Conservation (phyloP, 2,888 invertebrate species). For the Caenorhabditis zanzibari region DNA sequence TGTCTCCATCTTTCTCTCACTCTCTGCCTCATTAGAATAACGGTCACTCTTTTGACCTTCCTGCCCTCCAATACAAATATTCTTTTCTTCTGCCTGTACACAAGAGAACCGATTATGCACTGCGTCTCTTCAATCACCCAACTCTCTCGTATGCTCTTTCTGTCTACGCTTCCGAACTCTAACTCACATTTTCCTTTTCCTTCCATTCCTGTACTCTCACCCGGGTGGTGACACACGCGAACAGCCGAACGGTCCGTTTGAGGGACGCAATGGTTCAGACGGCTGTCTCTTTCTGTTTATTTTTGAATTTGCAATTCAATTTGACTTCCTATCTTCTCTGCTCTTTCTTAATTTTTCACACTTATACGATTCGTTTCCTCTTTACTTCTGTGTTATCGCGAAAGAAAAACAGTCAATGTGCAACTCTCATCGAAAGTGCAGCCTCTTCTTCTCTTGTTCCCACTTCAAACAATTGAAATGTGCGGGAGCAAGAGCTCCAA, state of each 20-base stretch:
- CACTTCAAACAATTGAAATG: slow-evolving; percentile 61
- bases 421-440: slow-evolving; percentile 48
- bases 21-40: slow-evolving; percentile 48
- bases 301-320: slow-evolving; percentile 11
- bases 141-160: slow-evolving; percentile 35
- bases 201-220: slow-evolving; percentile 49
- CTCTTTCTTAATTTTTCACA: slow-evolving; percentile 19
- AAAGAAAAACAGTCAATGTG: slow-evolving; percentile 58
- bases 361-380: slow-evolving; percentile 22
- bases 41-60: slow-evolving; percentile 53
- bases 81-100: slow-evolving; percentile 50
- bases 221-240: slow-evolving; percentile 40
- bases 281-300: slow-evolving; percentile 30
- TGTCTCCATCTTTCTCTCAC: slow-evolving; percentile 2
- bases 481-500: slow-evolving; percentile 41
- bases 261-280: slow-evolving; percentile 21
- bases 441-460: slow-evolving; percentile 24
- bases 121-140: slow-evolving; percentile 37
- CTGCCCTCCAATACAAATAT: slow-evolving; percentile 35
- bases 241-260: slow-evolving; percentile 37
- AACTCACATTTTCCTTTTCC: slow-evolving; percentile 44
- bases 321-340: slow-evolving; percentile 1
- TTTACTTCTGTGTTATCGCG: slow-evolving; percentile 25
- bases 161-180: slow-evolving; percentile 37
- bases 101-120: slow-evolving; percentile 57